Base-by-base conservation (phyloP, 2,888 invertebrate genomes). In the Lithophane ornitopus region DNA sequence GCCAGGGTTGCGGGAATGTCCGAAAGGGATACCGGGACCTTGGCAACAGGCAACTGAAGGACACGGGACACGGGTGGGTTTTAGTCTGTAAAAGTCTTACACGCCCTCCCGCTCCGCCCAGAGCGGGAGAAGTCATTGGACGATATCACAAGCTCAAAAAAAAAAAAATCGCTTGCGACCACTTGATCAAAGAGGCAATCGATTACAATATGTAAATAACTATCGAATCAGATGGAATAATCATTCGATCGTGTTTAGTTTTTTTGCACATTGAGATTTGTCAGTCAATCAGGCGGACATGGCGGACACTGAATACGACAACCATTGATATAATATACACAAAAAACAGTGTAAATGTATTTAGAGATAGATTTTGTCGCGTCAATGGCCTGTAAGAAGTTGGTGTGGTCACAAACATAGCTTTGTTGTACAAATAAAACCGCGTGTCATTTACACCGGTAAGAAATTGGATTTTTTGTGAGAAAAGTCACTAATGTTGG, bases 251-350 rank as follows among this genome's bases (percentile, higher is more conserved):
- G 41, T 82, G 72, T 74, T 70, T 26, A 65, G 73, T 81, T 85
- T 87, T 86, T 86, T 66, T 63, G 16, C 70, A 49, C 63, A 68
- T 34, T 39, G 65, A 73, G 76, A 84, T 84, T 86, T 87, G 84
- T 86, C 88, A 82, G 86, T 86, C 86, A 86, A 81, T 80, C 84
- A 81, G 41, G 28, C 62, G 19, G 46, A 76, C 71, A 70, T 74
- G 61, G 70, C 81, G 73, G 78, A 79, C 74, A 78, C 70, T 34
- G 41, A 52, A 19, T 63, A 69, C 39, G 61, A 65, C 34, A 22
- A 77, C 22, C 61, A 63, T 70, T 72, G 74, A 87, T 80, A 78
- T 74, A 22, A 65, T 52, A 73, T 44, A 26, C 58, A 67, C 80
- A 86, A 87, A 87, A 85, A 87, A 74, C 39, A n/a, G 73, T n/a